Evolutionary conservation across 1,140 invertebrate species (phyloP), one percentile per base, ranked within the genome.

Genomic region (Drosophila leontia): DNA sequence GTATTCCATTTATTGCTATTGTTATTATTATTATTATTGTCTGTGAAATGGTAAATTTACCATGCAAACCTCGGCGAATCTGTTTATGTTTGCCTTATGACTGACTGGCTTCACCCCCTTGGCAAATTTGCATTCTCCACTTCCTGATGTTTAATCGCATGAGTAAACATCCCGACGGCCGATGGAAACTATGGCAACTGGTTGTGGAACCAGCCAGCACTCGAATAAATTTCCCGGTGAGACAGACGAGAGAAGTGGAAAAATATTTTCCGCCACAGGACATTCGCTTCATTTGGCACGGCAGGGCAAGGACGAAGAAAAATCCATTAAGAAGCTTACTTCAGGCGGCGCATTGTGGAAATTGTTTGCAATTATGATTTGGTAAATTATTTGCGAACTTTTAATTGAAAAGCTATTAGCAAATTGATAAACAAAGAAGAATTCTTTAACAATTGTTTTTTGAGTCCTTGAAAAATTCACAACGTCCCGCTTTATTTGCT

Each of bases 351-450:
- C 45, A 34, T 68, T 39, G 12, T 32, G 48, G 48, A 23, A 39
- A 67, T 51, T 47, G 69, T 81, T 82, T 72, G 65, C 79, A 82
- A 77, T 77, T 65, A 82, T 70, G 19, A 70, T 82, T 77, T 78
- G 32, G 17, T 37, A 78, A 78, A 60, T 82, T 68, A 55, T 58
- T 74, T 82, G 48, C 15, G 29, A 82, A 82, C 51, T 82, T 82
- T 57, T 82, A 82, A 82, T 82, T 65, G 62, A 82, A 81, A 72
- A 53, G 56, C 64, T 59, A 62, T 72, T 72, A 70, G 56, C 23
- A 60, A 76, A 37, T 42, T 37, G 44, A 53, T 56, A 59, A 51
- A 44, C 67, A 57, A 76, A 9, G 3, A 11, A 23, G 17, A 23
- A 37, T 15, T 55, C 34, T 15, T 37, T 1, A 37, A 9, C 17